Base-by-base conservation (phyloP, 92 coral and sea anemone species). In the Zoanthus gigantus region DNA sequence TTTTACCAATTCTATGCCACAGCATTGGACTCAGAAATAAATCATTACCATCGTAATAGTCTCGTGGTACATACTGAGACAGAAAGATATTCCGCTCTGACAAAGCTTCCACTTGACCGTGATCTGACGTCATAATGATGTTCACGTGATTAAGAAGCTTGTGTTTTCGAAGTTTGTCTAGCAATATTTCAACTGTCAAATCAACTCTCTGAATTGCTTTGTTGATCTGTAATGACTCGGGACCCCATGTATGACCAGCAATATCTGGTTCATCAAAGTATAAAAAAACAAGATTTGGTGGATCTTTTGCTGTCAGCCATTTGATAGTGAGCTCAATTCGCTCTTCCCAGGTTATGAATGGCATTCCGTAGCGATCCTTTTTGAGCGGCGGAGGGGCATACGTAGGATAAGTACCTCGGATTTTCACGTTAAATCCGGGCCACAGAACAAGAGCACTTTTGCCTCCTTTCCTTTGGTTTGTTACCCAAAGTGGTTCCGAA, bases 401-500 rank as follows among this genome's bases (percentile, higher is more conserved):
- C 69, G 77, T 89, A 17, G 95, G 95, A 54, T 54, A 77, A 73
- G 74, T 53, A 23, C 92, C 93, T 76, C 90, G 86, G 71, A 93
- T 91, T 52, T 89, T 81, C 52, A 96, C 94, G 66, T 92, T 95
- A 18, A 92, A 95, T 3, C 96, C 98, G 0, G 98, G 99, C 99
- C 99, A 96, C 32, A 90, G 89, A 14, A 94, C 74, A 18, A 96
- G 93, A 5, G 90, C 99, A 75, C 99, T 96, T 28, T 84, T 82
- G 5, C 99, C 99, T 2, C 95, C 94, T 32, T 92, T 94, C 18
- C 90, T 84, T 66, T 96, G 95, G 80, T 96, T 96, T 32, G 98
- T 96, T 14, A 92, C 86, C 98, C 98, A 96, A 29, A 96, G 86
- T 14, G 98, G 99, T 16, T 91, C 94, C 10, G 96, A 96, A 23